Evolutionary conservation across 1,140 invertebrate species (phyloP), one percentile per base, ranked within the genome.

Genomic region (Drosophila bocqueti): DNA sequence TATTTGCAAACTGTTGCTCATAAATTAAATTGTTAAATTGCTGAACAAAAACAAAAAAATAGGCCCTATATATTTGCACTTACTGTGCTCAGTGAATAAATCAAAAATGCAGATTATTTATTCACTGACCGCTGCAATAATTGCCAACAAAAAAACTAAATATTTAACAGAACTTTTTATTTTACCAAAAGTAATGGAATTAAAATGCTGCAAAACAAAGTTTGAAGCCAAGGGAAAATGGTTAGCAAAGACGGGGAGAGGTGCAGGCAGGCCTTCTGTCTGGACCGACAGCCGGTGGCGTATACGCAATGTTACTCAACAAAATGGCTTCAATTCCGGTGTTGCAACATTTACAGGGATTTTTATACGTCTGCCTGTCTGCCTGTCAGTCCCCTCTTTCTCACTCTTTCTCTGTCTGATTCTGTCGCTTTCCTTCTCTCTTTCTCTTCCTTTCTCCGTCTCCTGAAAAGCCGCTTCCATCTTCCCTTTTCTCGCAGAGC

Each of bases 1-100:
- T 60, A 60, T 38, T 49, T 38, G 49, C 47, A 58, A 72, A 64
- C 18, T 77, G 63, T 52, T 55, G 64, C n/a, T 76, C 49, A 57
- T 71, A 78, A 78, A 79, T 72, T 60, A 60, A 49, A 62, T 45
- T 46, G 57, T 76, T 71, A 55, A 79, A 55, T 54, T 45, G 9
- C 16, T 43, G 7, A 55, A 60, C 52, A 52, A 26, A 66, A 50
- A 52, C 18, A 34, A 55, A 64, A 58, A 52, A 26, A 74, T 18
- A 34, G 5, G 13, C n/a, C 21, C 13, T 55, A 15, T 61, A 26
- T 60, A n/a, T 61, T 34, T 64, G 15, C 26, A 11, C 18, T 45
- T 26, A 34, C 63, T 11, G 21, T 50, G 59, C 5, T 65, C 46
- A 49, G 38, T 69, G 67, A 67, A 69, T 67, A 69, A 69, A 69